Evolutionary conservation across 1,140 invertebrate species (phyloP).

Genomic region (Saxidomus purpurata): DNA sequence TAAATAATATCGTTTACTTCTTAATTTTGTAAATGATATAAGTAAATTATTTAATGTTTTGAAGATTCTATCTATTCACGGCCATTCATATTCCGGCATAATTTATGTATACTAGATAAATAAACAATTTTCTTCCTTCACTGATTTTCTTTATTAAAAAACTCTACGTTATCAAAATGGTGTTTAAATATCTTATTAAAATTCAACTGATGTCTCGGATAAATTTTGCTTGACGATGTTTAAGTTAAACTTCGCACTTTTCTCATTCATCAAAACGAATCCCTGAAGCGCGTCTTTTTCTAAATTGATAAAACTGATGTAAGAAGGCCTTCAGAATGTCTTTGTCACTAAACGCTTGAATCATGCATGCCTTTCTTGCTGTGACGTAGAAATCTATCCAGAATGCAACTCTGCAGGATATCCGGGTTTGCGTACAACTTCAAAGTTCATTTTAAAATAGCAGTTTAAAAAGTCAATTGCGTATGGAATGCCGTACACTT

Average conservation of each 20-base stretch:
- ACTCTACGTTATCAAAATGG: not conserved
- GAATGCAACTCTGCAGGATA: constrained; percentile 23
- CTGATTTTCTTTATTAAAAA: not conserved
- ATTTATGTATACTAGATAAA: constrained; percentile 37
- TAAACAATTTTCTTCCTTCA: constrained; percentile 47
- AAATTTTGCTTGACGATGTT: constrained; percentile 26
- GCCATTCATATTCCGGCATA: not conserved
- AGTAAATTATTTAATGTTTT: not conserved
- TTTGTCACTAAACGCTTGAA: constrained; percentile 35
- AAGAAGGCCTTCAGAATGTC: constrained; percentile 6
- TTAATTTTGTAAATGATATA: not conserved
- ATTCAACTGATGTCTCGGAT: not conserved
- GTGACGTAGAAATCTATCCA: constrained; percentile 6
- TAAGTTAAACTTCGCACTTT: not conserved
- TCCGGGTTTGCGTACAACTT: not conserved
- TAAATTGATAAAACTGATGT: constrained; percentile 41
- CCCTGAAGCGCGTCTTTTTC: not conserved
- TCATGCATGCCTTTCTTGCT: not conserved
- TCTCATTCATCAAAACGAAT: constrained; percentile 27
- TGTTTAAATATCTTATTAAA: constrained; percentile 48
- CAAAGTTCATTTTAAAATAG: constrained; percentile 16
- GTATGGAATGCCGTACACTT: not conserved
- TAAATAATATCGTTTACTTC: too few relatives aligned
- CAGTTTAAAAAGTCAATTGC: constrained; percentile 7
- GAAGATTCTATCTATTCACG: constrained; percentile 18